These are phyloP conservation scores for Dinocampus coccinellae DNA, from an alignment of 2,888 invertebrate species.

Conservation along the genomic window DNA sequence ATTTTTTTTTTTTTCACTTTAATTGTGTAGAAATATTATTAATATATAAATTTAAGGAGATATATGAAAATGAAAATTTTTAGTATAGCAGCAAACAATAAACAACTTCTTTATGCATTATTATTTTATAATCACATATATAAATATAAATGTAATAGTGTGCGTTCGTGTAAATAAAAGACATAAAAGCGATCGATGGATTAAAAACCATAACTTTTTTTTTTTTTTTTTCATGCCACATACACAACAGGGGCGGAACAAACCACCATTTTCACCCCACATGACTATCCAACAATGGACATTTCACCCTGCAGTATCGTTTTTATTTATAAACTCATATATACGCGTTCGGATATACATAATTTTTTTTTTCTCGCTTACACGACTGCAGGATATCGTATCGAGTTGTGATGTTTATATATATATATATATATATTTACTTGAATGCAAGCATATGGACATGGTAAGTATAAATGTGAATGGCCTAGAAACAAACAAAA, in stretches of 20 bases:
- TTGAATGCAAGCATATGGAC: not conserved
- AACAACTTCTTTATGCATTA: too few species aligned
- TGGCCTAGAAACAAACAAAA: slow-evolving; percentile 23
- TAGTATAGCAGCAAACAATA: too few species aligned
- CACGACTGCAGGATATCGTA: not conserved
- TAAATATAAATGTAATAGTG: too few species aligned
- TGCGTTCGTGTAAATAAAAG: slow-evolving; percentile 49
- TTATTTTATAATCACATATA: too few species aligned
- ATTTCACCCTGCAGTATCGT: not conserved
- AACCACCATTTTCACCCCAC: not conserved
- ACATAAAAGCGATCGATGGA: slow-evolving; percentile 53
- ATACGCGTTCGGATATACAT: too few species aligned
- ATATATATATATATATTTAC: not conserved
- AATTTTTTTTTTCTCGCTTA: slow-evolving; percentile 27
- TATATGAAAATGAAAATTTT: too few species aligned
- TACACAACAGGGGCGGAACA: not conserved
- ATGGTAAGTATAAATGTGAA: slow-evolving; percentile 24
- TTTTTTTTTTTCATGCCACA: too few species aligned
- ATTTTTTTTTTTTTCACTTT: too few species aligned
- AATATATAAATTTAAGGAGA: too few species aligned
- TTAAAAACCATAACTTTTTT: slow-evolving; percentile 60
- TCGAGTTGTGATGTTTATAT: not conserved
- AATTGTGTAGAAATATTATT: too few species aligned
- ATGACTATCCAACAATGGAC: not conserved
- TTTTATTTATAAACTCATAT: not conserved